Evolutionary conservation across 2,888 invertebrate genomes (phyloP), one percentile per base, ranked within the genome.

Genomic region (Muscina levida): DNA sequence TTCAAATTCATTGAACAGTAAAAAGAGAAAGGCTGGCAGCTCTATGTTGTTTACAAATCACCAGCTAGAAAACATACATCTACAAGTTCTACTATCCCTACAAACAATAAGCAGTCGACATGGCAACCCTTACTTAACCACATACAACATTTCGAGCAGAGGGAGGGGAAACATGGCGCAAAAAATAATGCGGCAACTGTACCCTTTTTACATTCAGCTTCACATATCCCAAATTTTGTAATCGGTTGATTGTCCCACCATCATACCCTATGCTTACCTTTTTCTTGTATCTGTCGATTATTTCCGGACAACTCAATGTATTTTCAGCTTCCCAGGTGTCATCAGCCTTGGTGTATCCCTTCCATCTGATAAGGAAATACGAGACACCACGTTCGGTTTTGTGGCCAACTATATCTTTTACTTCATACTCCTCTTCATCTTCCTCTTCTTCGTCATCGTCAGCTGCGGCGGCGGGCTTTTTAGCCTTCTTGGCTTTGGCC

Each of bases 311-410:
- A 73, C 93, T 94, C 0, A 96, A 88, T 8, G 94, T 94, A 48
- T 92, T 92, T 84, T 94, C 94, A 5, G 94, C 93, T 86, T 95
- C 95, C 96, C 96, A 96, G 0, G 95, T 94, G 85, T 96, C 95
- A 82, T 92, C 92, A 51, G 93, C 93, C 62, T 93, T 92, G 74
- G 91, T 91, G 84, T 95, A 95, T 0, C 95, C 95, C 86, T 95
- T 95, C 96, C 96, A 96, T 84, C 95, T 92, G 46, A 96, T 94
- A 44, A 94, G 90, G 87, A 93, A 96, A 85, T 93, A 93, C 1
- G 93, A 90, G 68, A 93, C 92, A 1, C 95, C 94, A 85, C 93
- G 93, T 8, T 94, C 92, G 59, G 92, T 92, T 87, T 95, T 95
- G 11, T 94, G 93, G 82, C 93, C 94, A 13, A 95, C 88, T 22